Conservation (phyloP, 2,797 vertebrate species). For the Phalloptychus januarius region DNA sequence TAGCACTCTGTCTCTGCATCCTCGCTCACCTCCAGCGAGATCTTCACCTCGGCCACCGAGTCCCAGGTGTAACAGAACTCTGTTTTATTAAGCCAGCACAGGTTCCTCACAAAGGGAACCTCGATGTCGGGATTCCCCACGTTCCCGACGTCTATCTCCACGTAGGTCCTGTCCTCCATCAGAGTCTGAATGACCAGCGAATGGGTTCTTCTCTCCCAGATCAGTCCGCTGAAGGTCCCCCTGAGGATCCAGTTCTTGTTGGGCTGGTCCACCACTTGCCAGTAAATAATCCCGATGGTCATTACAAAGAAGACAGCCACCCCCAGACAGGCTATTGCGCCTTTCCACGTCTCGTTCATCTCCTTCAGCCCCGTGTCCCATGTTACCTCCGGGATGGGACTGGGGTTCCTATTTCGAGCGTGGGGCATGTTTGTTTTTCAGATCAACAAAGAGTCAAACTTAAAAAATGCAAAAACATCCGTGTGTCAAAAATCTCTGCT, state of each 20-base stretch:
- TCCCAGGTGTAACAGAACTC: conserved; percentile 94
- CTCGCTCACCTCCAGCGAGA: conserved; percentile 81
- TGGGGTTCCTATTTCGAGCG: conserved; percentile 85
- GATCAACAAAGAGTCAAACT: conserved; percentile 70
- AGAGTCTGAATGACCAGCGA: conserved; percentile 87
- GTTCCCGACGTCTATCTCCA: conserved; percentile 84
- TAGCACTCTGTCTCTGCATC: conserved; percentile 87
- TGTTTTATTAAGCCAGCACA: conserved; percentile 88
- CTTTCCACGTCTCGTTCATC: conserved; percentile 95
- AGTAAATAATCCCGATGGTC: conserved; percentile 95
- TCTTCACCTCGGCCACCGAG: conserved; percentile 85
- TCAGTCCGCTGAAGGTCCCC: conserved; percentile 85
- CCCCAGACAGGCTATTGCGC: conserved; percentile 89
- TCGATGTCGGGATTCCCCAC: conserved; percentile 82
- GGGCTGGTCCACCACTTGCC: conserved; percentile 94
- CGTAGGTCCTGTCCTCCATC: conserved; percentile 82
- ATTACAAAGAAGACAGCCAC: conserved; percentile 92
- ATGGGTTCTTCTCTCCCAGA: conserved; percentile 89
- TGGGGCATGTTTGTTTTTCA: conserved; percentile 81
- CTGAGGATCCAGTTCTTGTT: conserved; percentile 93
- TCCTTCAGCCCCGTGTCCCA: conserved; percentile 88
- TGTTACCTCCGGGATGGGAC: conserved; percentile 85
- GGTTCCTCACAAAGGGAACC: conserved; percentile 87
- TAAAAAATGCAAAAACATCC: conserved; percentile 69
- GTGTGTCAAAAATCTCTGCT: conserved; percentile 60